Percentiles rank a stretch among this genome's conserved stretches.
These are phyloP conservation scores for Parus major DNA, from an alignment of 2,113 vertebrate genomes.

Conservation along the genomic window DNA sequence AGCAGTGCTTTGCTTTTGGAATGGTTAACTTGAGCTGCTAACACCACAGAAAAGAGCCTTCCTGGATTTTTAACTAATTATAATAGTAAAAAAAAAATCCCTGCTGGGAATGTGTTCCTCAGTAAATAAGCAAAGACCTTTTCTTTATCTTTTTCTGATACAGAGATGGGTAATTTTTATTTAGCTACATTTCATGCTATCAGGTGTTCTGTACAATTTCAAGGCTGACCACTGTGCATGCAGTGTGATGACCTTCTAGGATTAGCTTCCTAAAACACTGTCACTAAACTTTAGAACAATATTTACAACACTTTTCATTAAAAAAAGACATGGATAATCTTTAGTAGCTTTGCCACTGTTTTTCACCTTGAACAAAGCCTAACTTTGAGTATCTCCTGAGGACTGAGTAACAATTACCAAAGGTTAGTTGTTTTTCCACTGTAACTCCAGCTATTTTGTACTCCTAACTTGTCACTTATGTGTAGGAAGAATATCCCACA, in stretches of 20 bases:
- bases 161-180: background rate
- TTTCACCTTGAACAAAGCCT: background rate
- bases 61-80: background rate
- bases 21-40: background rate
- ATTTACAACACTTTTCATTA: background rate
- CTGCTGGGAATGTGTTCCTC: background rate
- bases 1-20: background rate
- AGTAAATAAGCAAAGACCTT: background rate
- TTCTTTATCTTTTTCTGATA: background rate
- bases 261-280: background rate
- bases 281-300: background rate
- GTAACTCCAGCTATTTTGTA: background rate
- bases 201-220: background rate
- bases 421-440: background rate
- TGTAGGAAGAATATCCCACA: background rate
- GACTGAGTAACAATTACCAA: background rate
- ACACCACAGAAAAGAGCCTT: background rate
- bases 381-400: background rate
- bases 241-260: background rate
- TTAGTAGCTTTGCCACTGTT: background rate
- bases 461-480: background rate
- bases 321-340: background rate
- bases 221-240: background rate
- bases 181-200: background rate
- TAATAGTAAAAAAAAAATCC: background rate